Conservation (phyloP, 2,888 invertebrate species). For the Allophyes oxyacanthae region DNA sequence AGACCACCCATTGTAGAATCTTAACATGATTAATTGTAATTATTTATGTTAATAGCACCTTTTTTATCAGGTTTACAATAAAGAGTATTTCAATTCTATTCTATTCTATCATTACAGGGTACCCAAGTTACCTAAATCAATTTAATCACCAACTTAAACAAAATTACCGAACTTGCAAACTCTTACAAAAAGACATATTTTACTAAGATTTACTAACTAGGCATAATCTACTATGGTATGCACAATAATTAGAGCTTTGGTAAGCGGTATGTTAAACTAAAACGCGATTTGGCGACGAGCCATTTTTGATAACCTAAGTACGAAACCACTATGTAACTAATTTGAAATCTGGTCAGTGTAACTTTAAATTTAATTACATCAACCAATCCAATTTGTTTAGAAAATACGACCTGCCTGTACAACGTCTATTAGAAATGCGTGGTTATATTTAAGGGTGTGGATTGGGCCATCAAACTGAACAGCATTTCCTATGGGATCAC, state of each 20-base stretch:
- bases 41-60: no score
- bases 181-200: background rate
- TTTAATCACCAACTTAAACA: background rate
- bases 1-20: no score
- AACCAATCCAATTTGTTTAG: background rate
- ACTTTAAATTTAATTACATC: slow-evolving; percentile 8
- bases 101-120: no score
- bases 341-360: slow-evolving; percentile 25
- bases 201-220: background rate
- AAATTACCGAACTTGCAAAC: background rate
- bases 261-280: slow-evolving; percentile 43
- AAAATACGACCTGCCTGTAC: background rate
- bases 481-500: no score
- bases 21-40: no score
- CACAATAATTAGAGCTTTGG: slow-evolving; percentile 30
- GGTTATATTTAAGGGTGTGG: no score
- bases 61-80: no score
- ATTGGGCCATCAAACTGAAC: no score
- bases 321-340: slow-evolving; percentile 31
- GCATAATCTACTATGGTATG: slow-evolving; percentile 4
- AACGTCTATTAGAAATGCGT: no score
- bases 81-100: no score
- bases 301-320: slow-evolving; percentile 44
- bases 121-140: no score
- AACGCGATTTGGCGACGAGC: slow-evolving; percentile 41